Percentiles rank a stretch among this genome's conserved stretches.
Evolutionary conservation across 2,113 vertebrate species (phyloP).

Genomic region (Triplophysa rosa): DNA sequence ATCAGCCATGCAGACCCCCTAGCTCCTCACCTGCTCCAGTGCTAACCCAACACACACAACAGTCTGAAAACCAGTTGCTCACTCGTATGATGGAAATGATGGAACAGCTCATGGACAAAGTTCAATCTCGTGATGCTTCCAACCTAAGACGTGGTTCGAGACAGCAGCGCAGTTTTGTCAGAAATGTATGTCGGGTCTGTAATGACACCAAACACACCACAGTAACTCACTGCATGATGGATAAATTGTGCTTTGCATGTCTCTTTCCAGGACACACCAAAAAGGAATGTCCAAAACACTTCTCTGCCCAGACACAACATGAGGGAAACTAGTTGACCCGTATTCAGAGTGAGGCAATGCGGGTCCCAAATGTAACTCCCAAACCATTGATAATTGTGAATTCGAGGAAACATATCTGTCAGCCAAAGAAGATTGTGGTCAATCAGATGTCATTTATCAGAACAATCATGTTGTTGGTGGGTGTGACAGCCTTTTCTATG

Average conservation of each 20-base stretch:
- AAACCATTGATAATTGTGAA: neutral
- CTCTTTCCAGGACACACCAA: constrained; percentile 27
- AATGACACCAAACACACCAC: constrained; percentile 27
- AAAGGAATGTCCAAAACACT: constrained; percentile 11
- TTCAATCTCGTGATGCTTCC: neutral
- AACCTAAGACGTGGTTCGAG: neutral
- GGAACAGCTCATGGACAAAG: constrained; percentile 18
- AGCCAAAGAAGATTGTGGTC: neutral
- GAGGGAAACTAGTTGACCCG: constrained; percentile 20
- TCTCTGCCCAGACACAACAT: neutral
- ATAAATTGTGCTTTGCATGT: constrained; percentile 24
- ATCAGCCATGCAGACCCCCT: too few relatives aligned
- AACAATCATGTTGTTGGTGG: constrained; percentile 1
- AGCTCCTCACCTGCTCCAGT: neutral
- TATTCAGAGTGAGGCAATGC: neutral
- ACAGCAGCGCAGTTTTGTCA: neutral
- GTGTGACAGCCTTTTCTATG: constrained; percentile 8
- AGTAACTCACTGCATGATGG: constrained; percentile 32
- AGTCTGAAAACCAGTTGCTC: neutral
- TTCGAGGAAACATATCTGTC: neutral
- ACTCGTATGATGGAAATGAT: constrained; percentile 23
- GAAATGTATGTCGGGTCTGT: constrained; percentile 13
- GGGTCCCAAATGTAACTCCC: neutral
- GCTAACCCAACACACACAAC: neutral
- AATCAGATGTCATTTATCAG: constrained; percentile 28